Percentiles rank a stretch among this genome's conserved stretches.
Conservation (phyloP, 2,797 vertebrate genomes). For the Pangasius sanitwongsei region DNA sequence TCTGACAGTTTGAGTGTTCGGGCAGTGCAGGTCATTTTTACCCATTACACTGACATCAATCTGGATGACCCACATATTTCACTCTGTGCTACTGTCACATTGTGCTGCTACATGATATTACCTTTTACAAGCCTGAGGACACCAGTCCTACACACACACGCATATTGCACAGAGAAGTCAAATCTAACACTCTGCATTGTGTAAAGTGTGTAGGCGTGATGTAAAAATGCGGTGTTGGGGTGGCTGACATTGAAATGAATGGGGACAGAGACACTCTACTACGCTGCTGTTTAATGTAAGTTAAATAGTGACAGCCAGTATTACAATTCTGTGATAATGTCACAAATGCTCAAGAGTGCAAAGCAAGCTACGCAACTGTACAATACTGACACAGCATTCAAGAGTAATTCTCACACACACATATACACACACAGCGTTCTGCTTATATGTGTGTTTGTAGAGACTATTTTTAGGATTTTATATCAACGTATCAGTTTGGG, state of each 20-base stretch:
- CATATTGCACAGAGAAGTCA: not conserved
- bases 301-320: not conserved
- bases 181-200: not conserved
- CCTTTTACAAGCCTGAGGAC: slow-evolving; percentile 10
- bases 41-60: slow-evolving; percentile 28
- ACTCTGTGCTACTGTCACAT: slow-evolving; percentile 22
- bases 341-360: not conserved
- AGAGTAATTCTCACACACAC: not conserved
- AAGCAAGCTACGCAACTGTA: not conserved
- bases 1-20: slow-evolving; percentile 1
- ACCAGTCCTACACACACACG: not conserved
- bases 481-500: too few relatives aligned
- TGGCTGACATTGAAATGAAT: not conserved
- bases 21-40: slow-evolving; percentile 13
- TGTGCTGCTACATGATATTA: slow-evolving; percentile 27
- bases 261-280: not conserved
- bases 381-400: not conserved
- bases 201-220: not conserved
- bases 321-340: not conserved
- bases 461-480: not conserved
- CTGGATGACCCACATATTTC: slow-evolving; percentile 40
- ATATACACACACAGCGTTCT: not conserved
- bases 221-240: not conserved
- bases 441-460: not conserved
- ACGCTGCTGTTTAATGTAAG: not conserved